phyloP scores from a whole-genome alignment of 37 sponge, comb jelly and placozoan species.

The Aphrocallistes beatrix region DNA sequence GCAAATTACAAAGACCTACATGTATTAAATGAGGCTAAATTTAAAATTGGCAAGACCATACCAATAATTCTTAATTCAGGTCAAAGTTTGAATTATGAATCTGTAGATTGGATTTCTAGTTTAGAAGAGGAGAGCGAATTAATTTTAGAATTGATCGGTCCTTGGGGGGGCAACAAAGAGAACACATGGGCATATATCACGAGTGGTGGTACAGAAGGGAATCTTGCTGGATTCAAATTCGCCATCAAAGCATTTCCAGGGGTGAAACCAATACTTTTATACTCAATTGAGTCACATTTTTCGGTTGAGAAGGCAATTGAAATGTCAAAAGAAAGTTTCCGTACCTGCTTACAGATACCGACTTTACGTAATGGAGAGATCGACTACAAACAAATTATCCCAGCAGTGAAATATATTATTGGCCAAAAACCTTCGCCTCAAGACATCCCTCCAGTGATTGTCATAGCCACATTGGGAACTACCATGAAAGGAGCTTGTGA shows the following conservation, averaged over 20 bases:
- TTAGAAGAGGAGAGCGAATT: neutral
- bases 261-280: neutral
- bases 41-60: neutral
- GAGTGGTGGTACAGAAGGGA: neutral
- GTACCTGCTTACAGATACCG: neutral
- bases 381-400: neutral
- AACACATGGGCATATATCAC: slow-evolving; percentile 16
- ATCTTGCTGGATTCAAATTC: neutral
- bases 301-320: neutral
- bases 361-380: neutral
- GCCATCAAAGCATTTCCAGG: neutral
- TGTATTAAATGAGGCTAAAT: neutral
- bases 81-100: neutral
- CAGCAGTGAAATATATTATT: neutral
- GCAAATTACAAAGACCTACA: neutral
- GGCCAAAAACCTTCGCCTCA: neutral
- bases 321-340: neutral
- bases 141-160: neutral
- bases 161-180: neutral
- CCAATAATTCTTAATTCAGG: neutral
- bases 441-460: neutral
- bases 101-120: neutral
- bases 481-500: slow-evolving; percentile 7
- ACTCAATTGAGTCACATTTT: neutral
- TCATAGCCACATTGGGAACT: neutral